Evolutionary conservation across 2,113 vertebrate species (phyloP).

Genomic region (Saccopteryx bilineata): DNA sequence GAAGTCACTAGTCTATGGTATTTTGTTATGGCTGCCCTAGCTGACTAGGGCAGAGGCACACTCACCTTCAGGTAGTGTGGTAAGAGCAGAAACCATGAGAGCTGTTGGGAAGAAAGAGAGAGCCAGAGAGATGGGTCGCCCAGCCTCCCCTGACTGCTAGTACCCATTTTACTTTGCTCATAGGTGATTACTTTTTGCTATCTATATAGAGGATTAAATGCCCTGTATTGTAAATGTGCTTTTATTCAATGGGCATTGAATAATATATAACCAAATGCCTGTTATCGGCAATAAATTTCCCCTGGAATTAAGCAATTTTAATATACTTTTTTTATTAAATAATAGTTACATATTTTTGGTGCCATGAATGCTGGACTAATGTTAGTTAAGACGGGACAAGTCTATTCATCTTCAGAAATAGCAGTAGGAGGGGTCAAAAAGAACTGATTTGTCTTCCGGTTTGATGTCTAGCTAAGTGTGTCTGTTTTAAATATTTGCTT

Average conservation of each 20-base stretch:
- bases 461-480: background rate
- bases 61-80: background rate
- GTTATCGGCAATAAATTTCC: background rate
- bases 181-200: background rate
- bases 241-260: background rate
- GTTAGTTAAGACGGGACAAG: background rate
- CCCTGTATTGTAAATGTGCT: background rate
- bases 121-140: background rate
- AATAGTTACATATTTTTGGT: background rate
- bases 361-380: background rate
- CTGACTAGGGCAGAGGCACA: background rate
- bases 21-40: background rate
- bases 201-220: background rate
- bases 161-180: background rate
- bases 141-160: background rate
- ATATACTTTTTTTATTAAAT: background rate
- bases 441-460: background rate
- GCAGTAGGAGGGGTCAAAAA: background rate
- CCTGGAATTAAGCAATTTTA: background rate
- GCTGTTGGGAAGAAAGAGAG: background rate
- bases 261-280: background rate
- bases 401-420: background rate
- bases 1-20: background rate
- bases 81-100: background rate
- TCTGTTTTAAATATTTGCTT: background rate